Base-by-base conservation (phyloP, 2,888 invertebrate genomes). In the Acronicta aceris region DNA sequence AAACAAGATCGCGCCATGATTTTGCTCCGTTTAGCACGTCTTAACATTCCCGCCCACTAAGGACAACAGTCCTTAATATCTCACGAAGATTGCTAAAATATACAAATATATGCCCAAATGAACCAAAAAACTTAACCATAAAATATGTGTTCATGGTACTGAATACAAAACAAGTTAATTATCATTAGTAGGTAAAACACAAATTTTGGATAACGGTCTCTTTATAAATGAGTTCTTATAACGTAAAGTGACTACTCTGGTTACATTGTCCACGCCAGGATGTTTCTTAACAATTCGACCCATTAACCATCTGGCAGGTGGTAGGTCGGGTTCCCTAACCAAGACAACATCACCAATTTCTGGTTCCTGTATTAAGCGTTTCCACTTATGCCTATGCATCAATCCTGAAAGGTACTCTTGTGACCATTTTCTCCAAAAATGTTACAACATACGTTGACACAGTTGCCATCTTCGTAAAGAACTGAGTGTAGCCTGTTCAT, bases 241-340 rank as follows among this genome's bases (percentile, higher is more conserved):
- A 43, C 33, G 36, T 30, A 53, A 30, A 0, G 53, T 33, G 9
- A 65, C 27, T 27, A 27, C 27, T 27, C 65, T 12, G 61, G 58
- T 55, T 21, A 55, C 17, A 15, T 52, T 52, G 43, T 62, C 62
- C 12, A 36, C 46, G 5, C 70, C 65, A n/a, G 64, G 47, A 43
- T 71, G 73, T 42, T 57, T 63, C 12, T 56, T 36, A 21, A 63
- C 27, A 1, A 74, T 43, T 52, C 40, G 51, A 38, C 71, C 68
- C 8, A 58, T 58, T 8, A 66, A 43, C 70, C 71, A 74, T 21
- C 52, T 59, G 25, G 59, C 57, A 10, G 75, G 72, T 36, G 71
- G 71, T 9, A 72, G 49, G 48, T 59, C 43, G 4, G 66, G 59
- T 16, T 76, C 71, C 16, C 52, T 63, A 10, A 70, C 30, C 27